Percentiles rank a stretch among this genome's conserved stretches.
Evolutionary conservation across 2,113 vertebrate species (phyloP).

Genomic region (Petroica traversi): DNA sequence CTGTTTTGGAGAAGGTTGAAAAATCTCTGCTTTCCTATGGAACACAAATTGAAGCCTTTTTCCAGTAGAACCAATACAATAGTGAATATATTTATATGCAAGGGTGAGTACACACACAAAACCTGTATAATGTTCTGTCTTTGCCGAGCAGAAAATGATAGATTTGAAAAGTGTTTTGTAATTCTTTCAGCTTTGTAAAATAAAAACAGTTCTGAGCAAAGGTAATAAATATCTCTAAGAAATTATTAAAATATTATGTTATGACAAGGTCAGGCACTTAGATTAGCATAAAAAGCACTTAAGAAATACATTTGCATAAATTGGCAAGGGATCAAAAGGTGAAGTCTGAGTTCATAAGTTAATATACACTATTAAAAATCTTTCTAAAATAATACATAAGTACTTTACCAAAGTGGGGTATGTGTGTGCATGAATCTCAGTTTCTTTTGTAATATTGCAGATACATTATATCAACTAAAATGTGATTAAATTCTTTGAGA

Average conservation of each 20-base stretch:
- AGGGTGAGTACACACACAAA: background rate
- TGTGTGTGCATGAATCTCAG: background rate
- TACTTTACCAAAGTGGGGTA: background rate
- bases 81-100: background rate
- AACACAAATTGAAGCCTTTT: background rate
- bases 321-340: background rate
- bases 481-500: background rate
- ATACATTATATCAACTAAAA: background rate
- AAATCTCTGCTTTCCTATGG: background rate
- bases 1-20: background rate
- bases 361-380: background rate
- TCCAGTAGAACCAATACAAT: background rate
- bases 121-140: background rate
- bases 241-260: background rate
- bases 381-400: background rate
- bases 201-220: background rate
- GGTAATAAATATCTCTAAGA: background rate
- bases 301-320: background rate
- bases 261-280: background rate
- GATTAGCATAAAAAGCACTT: constrained; percentile 8
- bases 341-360: background rate
- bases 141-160: background rate
- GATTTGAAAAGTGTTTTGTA: constrained; percentile 1
- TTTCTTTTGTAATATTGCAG: background rate
- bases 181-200: background rate